Conservation (phyloP, 2,797 vertebrate genomes). For the Lithobates sylvaticus region DNA sequence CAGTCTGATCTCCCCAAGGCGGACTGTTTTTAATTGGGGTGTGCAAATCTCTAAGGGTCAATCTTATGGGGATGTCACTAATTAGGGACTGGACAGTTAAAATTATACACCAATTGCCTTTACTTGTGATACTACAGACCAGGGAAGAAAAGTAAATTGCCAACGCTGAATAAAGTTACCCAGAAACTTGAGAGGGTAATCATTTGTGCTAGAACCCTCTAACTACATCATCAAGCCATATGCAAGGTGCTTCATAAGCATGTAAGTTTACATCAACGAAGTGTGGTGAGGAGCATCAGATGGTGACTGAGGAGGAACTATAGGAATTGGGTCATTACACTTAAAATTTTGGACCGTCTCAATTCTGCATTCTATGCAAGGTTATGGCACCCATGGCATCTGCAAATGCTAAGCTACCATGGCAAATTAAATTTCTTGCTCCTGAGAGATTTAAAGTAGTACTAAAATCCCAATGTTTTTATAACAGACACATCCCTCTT, state of each 20-base stretch:
- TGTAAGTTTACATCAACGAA: not conserved
- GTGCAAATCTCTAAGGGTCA: slow-evolving; percentile 11
- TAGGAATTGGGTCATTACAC: too few relatives aligned
- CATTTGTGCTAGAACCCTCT: not conserved
- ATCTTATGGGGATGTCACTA: slow-evolving; percentile 24
- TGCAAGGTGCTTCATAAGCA: not conserved
- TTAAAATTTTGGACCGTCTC: too few relatives aligned
- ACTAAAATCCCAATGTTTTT: too few relatives aligned
- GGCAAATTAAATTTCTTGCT: too few relatives aligned
- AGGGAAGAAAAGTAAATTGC: not conserved
- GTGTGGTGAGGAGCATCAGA: too few relatives aligned
- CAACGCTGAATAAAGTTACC: not conserved
- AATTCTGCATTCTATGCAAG: too few relatives aligned
- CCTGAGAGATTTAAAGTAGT: too few relatives aligned
- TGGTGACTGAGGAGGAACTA: too few relatives aligned
- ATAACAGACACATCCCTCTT: too few relatives aligned
- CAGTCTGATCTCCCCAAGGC: not conserved
- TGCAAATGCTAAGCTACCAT: too few relatives aligned
- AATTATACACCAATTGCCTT: not conserved
- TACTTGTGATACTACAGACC: not conserved
- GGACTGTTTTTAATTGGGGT: slow-evolving; percentile 37
- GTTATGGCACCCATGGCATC: too few relatives aligned
- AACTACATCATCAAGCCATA: not conserved
- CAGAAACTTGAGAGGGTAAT: not conserved
- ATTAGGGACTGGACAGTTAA: slow-evolving; percentile 8